Evolutionary conservation across 2,113 vertebrate species (phyloP).

Genomic region (Callaeas wilsoni): DNA sequence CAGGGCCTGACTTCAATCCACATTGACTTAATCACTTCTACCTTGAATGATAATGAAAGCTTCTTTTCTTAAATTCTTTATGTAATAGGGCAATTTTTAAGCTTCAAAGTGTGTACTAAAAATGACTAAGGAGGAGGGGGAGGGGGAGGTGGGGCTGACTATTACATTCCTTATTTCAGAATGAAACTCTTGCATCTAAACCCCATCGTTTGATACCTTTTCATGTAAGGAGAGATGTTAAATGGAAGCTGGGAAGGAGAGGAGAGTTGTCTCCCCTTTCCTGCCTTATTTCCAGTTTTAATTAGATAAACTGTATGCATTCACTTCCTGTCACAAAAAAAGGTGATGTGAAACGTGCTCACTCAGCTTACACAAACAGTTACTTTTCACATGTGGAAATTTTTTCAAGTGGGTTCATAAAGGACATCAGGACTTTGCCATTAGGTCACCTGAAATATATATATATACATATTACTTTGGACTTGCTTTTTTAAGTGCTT

Average conservation of each 20-base stretch:
- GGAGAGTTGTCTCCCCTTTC: background rate
- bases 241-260: background rate
- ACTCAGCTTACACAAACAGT: background rate
- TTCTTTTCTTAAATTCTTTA: constrained; percentile 18
- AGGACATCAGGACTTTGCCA: background rate
- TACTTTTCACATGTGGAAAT: background rate
- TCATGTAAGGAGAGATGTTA: background rate
- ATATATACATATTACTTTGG: too few species aligned
- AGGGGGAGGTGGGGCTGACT: background rate
- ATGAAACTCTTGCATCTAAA: background rate
- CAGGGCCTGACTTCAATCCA: background rate
- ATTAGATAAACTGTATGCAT: background rate
- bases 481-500: too few species aligned
- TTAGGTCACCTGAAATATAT: background rate
- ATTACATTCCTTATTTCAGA: constrained; percentile 12
- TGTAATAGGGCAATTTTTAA: constrained; percentile 14
- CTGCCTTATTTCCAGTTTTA: background rate
- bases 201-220: background rate
- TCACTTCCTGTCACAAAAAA: background rate
- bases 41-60: constrained; percentile 5
- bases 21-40: background rate
- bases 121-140: constrained; percentile 26
- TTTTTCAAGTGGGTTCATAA: background rate
- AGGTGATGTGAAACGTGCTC: background rate
- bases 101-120: constrained; percentile 30